phyloP scores from a whole-genome alignment of 2,888 invertebrate genomes.

The Coecobrya sp. region DNA sequence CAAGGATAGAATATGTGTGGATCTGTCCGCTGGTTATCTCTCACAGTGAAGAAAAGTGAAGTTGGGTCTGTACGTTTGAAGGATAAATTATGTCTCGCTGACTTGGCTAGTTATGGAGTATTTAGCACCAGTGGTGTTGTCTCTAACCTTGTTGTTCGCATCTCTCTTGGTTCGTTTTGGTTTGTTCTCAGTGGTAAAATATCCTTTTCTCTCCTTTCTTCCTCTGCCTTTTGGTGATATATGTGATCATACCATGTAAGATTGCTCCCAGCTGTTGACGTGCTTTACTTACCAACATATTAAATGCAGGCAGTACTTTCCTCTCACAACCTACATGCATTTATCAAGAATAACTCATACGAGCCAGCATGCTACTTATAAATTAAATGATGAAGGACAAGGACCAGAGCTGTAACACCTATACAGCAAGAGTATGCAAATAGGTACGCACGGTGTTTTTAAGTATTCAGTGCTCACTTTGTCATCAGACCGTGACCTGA shows the following conservation, averaged over 20 bases:
- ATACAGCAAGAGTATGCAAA: constrained; percentile 5
- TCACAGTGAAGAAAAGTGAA: constrained; percentile 50
- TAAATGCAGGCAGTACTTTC: constrained; percentile 5
- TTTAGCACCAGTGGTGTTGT: constrained; percentile 70
- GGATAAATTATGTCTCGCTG: constrained; percentile 75
- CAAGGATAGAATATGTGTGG: neutral
- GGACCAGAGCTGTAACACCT: neutral
- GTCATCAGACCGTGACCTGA: constrained; percentile 76
- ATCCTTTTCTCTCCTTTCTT: constrained; percentile 13
- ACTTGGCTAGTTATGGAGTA: constrained; percentile 75
- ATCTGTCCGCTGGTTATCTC: constrained; percentile 26
- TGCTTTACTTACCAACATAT: constrained; percentile 15
- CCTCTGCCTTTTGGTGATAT: constrained; percentile 39
- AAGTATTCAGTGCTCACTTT: constrained; percentile 70
- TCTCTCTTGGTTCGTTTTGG: constrained; percentile 11
- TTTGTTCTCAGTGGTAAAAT: neutral
- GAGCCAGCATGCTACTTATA: neutral
- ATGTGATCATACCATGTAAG: constrained; percentile 21
- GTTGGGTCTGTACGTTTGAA: constrained; percentile 62
- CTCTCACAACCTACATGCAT: neutral
- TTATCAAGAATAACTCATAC: constrained; percentile 1
- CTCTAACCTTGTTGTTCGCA: constrained; percentile 49
- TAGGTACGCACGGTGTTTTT: constrained; percentile 36
- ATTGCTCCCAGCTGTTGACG: constrained; percentile 78
- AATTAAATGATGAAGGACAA: constrained; percentile 27